phyloP scores from a whole-genome alignment of 2,888 invertebrate genomes.

The Perizoma flavofasciatum region DNA sequence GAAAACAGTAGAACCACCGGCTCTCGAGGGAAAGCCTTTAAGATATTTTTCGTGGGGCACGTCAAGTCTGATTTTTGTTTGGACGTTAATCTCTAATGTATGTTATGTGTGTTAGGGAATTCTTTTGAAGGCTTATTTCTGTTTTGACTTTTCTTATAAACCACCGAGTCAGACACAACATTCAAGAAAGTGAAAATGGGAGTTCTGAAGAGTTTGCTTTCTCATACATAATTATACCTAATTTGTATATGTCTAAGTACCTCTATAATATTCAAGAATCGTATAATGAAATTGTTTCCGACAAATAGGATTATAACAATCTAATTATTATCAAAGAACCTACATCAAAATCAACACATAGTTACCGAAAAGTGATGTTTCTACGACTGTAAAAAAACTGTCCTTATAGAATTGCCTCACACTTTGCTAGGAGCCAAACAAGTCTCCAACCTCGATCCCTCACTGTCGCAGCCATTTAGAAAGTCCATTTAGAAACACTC shows the following conservation, averaged over 20 bases:
- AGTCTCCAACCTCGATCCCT: slow-evolving; percentile 9
- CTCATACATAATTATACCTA: too few species aligned
- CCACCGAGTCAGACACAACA: too few species aligned
- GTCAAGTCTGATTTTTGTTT: slow-evolving; percentile 66
- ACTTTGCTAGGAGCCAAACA: slow-evolving; percentile 6
- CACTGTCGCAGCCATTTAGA: slow-evolving; percentile 18
- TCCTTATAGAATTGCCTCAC: neutral
- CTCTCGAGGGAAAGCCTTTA: slow-evolving; percentile 61
- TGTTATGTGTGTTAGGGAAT: slow-evolving; percentile 42
- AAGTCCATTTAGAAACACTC: slow-evolving; percentile 27
- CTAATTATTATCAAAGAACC: too few species aligned
- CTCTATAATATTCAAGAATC: too few species aligned
- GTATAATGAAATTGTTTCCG: too few species aligned
- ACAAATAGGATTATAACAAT: too few species aligned
- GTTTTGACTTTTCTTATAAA: slow-evolving; percentile 1
- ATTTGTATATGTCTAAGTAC: too few species aligned
- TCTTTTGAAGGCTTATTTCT: slow-evolving; percentile 28
- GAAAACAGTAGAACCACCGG: slow-evolving; percentile 74
- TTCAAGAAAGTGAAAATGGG: neutral
- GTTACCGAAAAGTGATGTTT: too few species aligned
- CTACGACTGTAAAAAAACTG: too few species aligned
- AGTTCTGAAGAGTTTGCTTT: neutral
- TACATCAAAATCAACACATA: too few species aligned
- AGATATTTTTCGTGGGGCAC: slow-evolving; percentile 66
- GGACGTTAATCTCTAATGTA: slow-evolving; percentile 58